Evolutionary conservation across 2,797 vertebrate genomes (phyloP).

Genomic region (Myoxocephalus aenaeus): DNA sequence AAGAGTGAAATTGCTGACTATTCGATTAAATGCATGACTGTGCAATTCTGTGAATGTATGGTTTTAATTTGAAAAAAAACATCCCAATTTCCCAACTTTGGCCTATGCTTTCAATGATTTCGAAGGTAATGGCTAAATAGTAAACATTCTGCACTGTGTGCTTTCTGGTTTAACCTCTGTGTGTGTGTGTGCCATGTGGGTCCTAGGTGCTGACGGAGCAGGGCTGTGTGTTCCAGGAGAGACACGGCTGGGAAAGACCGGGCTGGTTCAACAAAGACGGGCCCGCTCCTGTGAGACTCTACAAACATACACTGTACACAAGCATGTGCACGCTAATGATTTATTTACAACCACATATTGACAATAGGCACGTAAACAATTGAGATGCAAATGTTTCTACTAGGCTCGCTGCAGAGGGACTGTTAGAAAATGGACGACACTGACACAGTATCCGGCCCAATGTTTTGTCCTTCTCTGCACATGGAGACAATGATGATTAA

Average conservation of each 20-base stretch:
- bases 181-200: slow-evolving; percentile 29
- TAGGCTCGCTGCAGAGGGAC: not conserved
- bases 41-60: not conserved
- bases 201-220: slow-evolving; percentile 88
- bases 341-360: slow-evolving; percentile 20
- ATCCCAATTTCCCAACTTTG: not conserved
- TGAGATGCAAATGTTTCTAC: slow-evolving; percentile 3
- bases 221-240: slow-evolving; percentile 96
- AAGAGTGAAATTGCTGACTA: not conserved
- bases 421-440: not conserved
- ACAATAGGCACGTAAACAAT: slow-evolving; percentile 21
- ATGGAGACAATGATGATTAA: slow-evolving; percentile 6
- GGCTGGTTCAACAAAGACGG: slow-evolving; percentile 91
- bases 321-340: not conserved
- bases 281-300: slow-evolving; percentile 86
- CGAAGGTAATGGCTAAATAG: not conserved
- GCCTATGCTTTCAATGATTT: not conserved
- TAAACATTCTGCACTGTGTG: not conserved
- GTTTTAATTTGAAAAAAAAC: not conserved
- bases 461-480: slow-evolving; percentile 4
- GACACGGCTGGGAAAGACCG: slow-evolving; percentile 96
- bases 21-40: not conserved
- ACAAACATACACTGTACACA: not conserved
- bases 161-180: not conserved
- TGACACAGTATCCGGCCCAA: not conserved